Percentiles rank a stretch among this genome's conserved stretches.
These are phyloP conservation scores for Zaprionus vittiger DNA, from an alignment of 1,140 invertebrate genomes.

Conservation along the genomic window DNA sequence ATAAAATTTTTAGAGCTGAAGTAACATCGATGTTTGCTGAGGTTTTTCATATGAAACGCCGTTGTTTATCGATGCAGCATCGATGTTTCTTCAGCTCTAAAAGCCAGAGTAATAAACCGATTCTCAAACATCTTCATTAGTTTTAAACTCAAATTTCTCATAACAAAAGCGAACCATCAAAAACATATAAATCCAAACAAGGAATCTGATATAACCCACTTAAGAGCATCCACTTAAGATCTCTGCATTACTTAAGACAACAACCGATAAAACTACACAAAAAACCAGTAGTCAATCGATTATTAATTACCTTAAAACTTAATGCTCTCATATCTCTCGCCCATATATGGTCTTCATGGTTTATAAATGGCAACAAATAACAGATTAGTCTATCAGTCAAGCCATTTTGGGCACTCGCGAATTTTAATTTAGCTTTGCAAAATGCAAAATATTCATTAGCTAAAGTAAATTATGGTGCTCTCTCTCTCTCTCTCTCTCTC, in stretches of 20 bases:
- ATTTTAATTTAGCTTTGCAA: background rate
- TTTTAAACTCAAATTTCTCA: background rate
- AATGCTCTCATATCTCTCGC: background rate
- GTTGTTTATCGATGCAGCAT: too few relatives aligned
- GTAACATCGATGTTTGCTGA: too few relatives aligned
- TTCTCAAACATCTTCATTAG: background rate
- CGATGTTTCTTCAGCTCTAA: too few relatives aligned
- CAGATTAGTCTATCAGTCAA: background rate
- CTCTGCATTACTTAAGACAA: background rate
- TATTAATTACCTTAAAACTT: background rate
- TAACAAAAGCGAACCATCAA: background rate
- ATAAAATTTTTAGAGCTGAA: too few relatives aligned
- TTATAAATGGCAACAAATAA: background rate
- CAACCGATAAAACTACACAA: background rate
- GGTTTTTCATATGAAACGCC: too few relatives aligned
- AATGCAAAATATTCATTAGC: slow-evolving; percentile 16
- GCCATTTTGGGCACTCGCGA: background rate
- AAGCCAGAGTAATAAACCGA: background rate
- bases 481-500: background rate
- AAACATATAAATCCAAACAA: background rate
- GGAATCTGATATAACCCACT: background rate
- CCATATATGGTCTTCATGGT: background rate
- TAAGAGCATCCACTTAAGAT: too few relatives aligned
- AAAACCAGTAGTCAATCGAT: background rate
- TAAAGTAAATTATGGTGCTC: slow-evolving; percentile 5